Base-by-base conservation (phyloP, 2,888 invertebrate genomes). In the Coronaproctus castanopsis region DNA sequence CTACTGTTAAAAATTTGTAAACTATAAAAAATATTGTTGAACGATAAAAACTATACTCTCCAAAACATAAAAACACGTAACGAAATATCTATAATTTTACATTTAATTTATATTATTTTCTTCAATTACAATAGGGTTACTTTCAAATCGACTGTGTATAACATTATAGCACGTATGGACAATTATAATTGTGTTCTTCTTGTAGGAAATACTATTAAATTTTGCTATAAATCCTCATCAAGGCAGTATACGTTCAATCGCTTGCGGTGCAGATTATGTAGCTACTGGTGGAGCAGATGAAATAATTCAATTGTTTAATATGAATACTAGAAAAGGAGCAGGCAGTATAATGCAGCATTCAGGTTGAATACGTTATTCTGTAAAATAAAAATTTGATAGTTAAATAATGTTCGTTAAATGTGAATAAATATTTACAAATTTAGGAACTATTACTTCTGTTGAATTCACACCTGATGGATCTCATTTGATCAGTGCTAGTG, bases 171-270 rank as follows among this genome's bases (percentile, higher is more conserved):
- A 49, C 21, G 23, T 23, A 10, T 53, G 14, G 20, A 18, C 20
- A 24, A 21, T 21, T 24, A n/a, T n/a, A n/a, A n/a, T n/a, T n/a
- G n/a, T n/a, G n/a, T n/a, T n/a, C n/a, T n/a, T n/a, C n/a, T 62
- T 55, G 54, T 49, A 59, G 54, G 57, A 59, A 61, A 66, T 63
- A 2, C 52, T 58, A 2, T 57, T 62, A 51, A 62, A 57, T 18
- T 93, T 96, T 72, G 89, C 91, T 0, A 85, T 87, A 58, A 88
- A 89, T 69, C 85, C 87, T 21, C 95, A 95, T 69, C 78, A 80
- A 62, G 82, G 85, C 20, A 85, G 89, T 64, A 76, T 96, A 18
- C 79, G 87, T 67, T 79, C 82, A 64, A 70, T 91, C 1, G 79
- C 85, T 0, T 75, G 80, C 8, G 80, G 78, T 18, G 81, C 80